Conservation (phyloP, 2,113 vertebrate species). For the Nerophis lumbriciformis region DNA sequence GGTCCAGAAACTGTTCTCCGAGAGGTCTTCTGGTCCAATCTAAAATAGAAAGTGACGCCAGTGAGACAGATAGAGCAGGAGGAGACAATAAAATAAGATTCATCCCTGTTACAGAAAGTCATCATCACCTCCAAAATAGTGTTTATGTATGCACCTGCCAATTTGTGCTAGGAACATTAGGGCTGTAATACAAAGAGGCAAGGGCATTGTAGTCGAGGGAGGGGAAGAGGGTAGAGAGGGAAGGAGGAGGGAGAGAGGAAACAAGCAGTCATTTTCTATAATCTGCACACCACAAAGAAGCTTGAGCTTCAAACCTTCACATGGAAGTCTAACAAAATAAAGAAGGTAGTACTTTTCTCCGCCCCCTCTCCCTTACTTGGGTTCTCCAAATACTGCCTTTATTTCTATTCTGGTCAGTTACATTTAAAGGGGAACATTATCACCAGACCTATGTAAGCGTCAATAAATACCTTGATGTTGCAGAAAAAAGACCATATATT, state of each 20-base stretch:
- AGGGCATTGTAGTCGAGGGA: constrained; percentile 12
- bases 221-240: constrained; percentile 6
- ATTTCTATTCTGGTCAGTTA: constrained; percentile 34
- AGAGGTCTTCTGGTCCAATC: constrained; percentile 79
- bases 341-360: constrained; percentile 9
- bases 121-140: constrained; percentile 25
- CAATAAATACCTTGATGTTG: too few relatives aligned
- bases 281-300: constrained; percentile 41
- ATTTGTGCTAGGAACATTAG: constrained; percentile 25
- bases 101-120: constrained; percentile 17
- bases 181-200: constrained; percentile 19
- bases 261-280: constrained; percentile 33
- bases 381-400: not conserved
- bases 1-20: constrained; percentile 83
- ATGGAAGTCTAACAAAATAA: constrained; percentile 22
- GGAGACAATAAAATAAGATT: constrained; percentile 9
- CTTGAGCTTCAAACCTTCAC: constrained; percentile 27
- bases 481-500: too few relatives aligned
- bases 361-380: not conserved
- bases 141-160: constrained; percentile 27
- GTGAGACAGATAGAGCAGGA: not conserved
- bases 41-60: constrained; percentile 37
- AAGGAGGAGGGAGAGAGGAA: constrained; percentile 21
- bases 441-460: too few relatives aligned
- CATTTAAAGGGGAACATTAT: too few relatives aligned